Conservation (phyloP, 2,797 vertebrate species). For the Numenius phaeopus region DNA sequence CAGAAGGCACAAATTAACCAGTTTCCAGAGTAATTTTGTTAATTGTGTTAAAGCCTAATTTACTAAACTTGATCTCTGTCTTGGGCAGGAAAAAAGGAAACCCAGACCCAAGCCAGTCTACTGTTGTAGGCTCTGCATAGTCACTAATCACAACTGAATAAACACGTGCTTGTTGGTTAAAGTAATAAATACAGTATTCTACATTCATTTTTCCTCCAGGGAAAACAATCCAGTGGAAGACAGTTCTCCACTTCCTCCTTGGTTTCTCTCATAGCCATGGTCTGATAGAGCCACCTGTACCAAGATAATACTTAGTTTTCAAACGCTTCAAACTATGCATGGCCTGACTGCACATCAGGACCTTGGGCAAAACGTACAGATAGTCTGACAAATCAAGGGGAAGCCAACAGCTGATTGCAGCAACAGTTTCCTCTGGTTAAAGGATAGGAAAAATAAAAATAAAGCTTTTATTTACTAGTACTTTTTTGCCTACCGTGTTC, state of each 20-base stretch:
- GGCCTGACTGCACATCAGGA: not conserved
- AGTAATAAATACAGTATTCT: not conserved
- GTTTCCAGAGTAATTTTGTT: not conserved
- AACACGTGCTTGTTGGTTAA: not conserved
- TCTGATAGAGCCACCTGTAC: not conserved
- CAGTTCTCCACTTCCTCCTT: not conserved
- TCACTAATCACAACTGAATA: not conserved
- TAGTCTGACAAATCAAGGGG: not conserved
- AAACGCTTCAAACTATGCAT: not conserved
- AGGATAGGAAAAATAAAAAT: not conserved
- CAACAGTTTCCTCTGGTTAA: not conserved
- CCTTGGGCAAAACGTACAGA: not conserved
- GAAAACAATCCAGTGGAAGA: not conserved
- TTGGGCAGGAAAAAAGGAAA: not conserved
- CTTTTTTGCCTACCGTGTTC: not conserved
- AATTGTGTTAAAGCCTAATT: not conserved
- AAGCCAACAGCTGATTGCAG: not conserved
- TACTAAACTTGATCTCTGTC: not conserved
- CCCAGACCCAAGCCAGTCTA: not conserved
- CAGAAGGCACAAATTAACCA: not conserved
- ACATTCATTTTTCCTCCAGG: not conserved
- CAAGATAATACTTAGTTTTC: not conserved
- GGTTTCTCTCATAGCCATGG: not conserved
- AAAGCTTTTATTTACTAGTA: not conserved
- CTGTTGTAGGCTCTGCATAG: not conserved